phyloP scores from a whole-genome alignment of 2,797 vertebrate genomes.

The Semaprochilodus insignis region DNA sequence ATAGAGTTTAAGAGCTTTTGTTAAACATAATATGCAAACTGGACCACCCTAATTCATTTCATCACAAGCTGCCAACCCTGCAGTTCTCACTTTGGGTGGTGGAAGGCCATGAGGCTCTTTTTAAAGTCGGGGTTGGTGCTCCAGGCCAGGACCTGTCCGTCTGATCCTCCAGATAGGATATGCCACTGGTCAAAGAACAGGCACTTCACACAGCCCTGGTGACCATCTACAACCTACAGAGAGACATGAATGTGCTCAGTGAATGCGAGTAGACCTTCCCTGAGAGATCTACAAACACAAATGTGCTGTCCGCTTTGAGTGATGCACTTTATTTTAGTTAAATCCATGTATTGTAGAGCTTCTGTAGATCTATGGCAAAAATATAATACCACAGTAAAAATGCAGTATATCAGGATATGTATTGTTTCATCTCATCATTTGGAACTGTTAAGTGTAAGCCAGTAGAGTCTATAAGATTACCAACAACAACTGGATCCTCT shows the following conservation, averaged over 20 bases:
- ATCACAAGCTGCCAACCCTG: background rate
- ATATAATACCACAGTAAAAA: no score
- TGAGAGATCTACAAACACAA: background rate
- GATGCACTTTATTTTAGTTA: no score
- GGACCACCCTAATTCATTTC: background rate
- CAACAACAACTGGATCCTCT: no score
- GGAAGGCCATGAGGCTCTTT: conserved; percentile 81
- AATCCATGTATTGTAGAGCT: no score
- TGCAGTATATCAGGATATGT: no score
- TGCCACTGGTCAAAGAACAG: conserved; percentile 86
- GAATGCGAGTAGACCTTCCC: no score
- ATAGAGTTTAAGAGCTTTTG: no score
- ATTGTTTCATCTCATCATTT: no score
- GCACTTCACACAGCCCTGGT: conserved; percentile 83
- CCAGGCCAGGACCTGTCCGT: conserved; percentile 86
- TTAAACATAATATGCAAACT: background rate
- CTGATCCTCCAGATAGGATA: conserved; percentile 82
- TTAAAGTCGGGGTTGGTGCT: conserved; percentile 79
- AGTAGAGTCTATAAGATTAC: no score
- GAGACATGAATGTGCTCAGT: background rate
- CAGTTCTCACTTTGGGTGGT: conserved; percentile 83
- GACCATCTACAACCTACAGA: conserved; percentile 78
- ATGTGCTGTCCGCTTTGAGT: no score
- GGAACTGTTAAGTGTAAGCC: no score
- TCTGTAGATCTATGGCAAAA: no score